Percentiles rank a stretch among this genome's conserved stretches.
Evolutionary conservation across 1,140 invertebrate genomes (phyloP).

Genomic region (Pseudomyrmex gracilis): DNA sequence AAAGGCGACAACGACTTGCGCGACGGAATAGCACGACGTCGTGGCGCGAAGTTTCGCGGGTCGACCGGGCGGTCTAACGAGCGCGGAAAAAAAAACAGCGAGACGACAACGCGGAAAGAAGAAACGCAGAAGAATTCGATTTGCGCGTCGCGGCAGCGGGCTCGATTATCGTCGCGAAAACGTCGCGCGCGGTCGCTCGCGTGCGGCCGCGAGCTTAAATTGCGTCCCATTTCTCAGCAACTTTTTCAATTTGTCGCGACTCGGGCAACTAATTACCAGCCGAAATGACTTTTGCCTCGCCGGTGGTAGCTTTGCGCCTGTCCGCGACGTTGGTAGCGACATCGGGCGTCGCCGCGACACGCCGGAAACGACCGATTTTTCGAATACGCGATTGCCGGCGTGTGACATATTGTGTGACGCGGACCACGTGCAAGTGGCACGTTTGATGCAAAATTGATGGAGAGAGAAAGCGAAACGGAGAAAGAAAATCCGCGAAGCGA

Average conservation of each 20-base stretch:
- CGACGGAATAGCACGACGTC: constrained; percentile 50
- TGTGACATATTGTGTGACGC: constrained; percentile 52
- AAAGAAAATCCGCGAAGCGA: constrained; percentile 29
- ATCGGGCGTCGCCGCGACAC: not conserved
- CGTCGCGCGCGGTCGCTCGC: constrained; percentile 48
- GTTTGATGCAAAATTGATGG: constrained; percentile 42
- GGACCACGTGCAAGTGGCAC: constrained; percentile 38
- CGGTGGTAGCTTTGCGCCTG: constrained; percentile 25
- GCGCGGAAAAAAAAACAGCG: not conserved
- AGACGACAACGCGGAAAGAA: constrained; percentile 35
- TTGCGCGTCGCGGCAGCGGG: constrained; percentile 49
- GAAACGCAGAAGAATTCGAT: constrained; percentile 66
- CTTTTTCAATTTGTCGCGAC: constrained; percentile 84
- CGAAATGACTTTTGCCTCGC: constrained; percentile 81
- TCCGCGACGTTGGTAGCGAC: not conserved
- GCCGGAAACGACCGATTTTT: constrained; percentile 23
- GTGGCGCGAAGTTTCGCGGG: constrained; percentile 51
- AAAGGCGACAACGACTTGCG: constrained; percentile 23
- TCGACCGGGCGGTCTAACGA: constrained; percentile 36
- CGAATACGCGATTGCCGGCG: constrained; percentile 19
- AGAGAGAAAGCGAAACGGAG: not conserved
- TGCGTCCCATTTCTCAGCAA: constrained; percentile 83
- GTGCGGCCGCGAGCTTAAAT: constrained; percentile 77
- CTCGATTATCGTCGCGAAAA: constrained; percentile 70
- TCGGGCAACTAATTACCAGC: constrained; percentile 82